Base-by-base conservation (phyloP, 2,113 vertebrate genomes). In the Boleophthalmus pectinirostris region DNA sequence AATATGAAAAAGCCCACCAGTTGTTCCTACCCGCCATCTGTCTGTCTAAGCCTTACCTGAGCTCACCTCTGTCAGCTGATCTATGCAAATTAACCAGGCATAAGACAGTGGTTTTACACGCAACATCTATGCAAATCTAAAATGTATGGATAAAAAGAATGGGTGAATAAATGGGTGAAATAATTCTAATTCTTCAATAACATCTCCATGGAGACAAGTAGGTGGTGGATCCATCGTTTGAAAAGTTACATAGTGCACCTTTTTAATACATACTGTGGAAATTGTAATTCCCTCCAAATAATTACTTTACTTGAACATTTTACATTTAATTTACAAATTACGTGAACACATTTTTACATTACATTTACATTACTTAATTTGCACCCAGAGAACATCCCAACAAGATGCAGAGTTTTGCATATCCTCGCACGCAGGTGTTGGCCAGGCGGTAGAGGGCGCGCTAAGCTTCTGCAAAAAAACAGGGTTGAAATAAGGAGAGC, bases 361-460 rank as follows among this genome's bases (percentile, higher is more conserved):
- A 23, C 11, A 9, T 7, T 21, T 23, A 43, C 38, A 43, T 43
- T 10, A 9, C 38, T 43, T 43, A 43, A 56, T 56, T 56, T 56
- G 20, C 15, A 61, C 25, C 5, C 14, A 29, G 15, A 33, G 25
- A 43, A 61, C 16, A 61, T 18, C 18, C 47, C 24, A 14, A 29
- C 47, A 18, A 18, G 5, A 18, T 51, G 18, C 47, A 6, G 12
- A 43, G 8, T 33, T 29, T 33, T 29, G 23, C 24, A 25, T 38
- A 20, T 3, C 20, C 25, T 13, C 12, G 5, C 12, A n/a, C 38
- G 16, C 16, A 3, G 45, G 18, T 45, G n/a, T 20, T 15, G n/a
- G 20, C 18, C 16, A 3, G 15, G 75, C 93, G 77, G 90, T 79
- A 93, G 93, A 92, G 93, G 93, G 93, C 93, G 92, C 92, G 91